A percentile compares a stretch with the other conserved stretches of the same genome.
These are phyloP conservation scores for Pristis pectinata DNA, from an alignment of 2,797 vertebrate genomes.

Conservation along the genomic window DNA sequence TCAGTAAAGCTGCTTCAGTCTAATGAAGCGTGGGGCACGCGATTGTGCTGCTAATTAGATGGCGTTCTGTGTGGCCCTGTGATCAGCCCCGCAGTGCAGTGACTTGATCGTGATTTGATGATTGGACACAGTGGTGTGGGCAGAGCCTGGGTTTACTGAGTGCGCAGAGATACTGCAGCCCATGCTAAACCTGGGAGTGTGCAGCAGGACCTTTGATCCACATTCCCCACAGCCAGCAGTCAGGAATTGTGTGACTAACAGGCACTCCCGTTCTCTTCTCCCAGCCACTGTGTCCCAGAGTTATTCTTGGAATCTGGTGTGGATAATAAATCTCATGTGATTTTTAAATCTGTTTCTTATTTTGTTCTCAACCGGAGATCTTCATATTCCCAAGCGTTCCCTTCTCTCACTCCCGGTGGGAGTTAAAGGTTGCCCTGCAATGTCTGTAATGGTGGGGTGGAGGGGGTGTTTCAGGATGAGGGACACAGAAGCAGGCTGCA, in stretches of 20 bases:
- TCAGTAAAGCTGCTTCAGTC: not conserved
- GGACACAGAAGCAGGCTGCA: too few species aligned
- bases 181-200: too few species aligned
- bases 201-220: too few species aligned
- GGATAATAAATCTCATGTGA: slow-evolving; percentile 16
- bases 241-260: not conserved
- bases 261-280: not conserved
- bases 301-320: not conserved
- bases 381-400: not conserved
- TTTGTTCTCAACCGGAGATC: not conserved
- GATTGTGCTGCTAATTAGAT: not conserved
- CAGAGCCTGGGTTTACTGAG: too few species aligned
- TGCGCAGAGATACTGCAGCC: too few species aligned
- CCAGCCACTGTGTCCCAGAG: not conserved
- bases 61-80: not conserved
- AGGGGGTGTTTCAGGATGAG: too few species aligned
- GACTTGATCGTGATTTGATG: not conserved
- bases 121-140: not conserved
- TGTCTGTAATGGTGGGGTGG: too few species aligned
- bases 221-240: not conserved
- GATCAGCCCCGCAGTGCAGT: not conserved
- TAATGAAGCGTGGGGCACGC: not conserved
- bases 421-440: not conserved
- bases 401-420: not conserved
- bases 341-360: not conserved